phyloP scores from a whole-genome alignment of 2,113 vertebrate species.

The Ictalurus furcatus region DNA sequence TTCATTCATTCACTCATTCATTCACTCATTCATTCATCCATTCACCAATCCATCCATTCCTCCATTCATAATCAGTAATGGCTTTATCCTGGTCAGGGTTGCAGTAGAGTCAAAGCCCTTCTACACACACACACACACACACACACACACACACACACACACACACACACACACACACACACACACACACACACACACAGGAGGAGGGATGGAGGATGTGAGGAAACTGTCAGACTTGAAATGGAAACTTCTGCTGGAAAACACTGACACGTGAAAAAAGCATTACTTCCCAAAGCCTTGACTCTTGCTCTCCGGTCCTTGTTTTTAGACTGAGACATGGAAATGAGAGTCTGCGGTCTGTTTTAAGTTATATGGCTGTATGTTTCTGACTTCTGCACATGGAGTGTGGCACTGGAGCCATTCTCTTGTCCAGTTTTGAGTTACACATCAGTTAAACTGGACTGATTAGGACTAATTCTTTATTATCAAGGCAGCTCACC shows the following conservation, averaged over 20 bases:
- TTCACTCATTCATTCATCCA: background rate
- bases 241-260: conserved; percentile 31
- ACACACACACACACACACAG: background rate
- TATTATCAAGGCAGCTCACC: background rate
- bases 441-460: background rate
- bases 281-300: conserved; percentile 31
- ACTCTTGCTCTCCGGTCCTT: background rate
- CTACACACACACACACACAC: background rate
- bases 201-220: background rate
- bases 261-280: conserved; percentile 32
- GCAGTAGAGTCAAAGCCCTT: background rate
- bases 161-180: background rate
- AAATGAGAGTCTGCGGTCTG: conserved; percentile 26
- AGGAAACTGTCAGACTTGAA: conserved; percentile 13
- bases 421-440: background rate
- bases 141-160: background rate
- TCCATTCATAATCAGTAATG: too few relatives aligned
- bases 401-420: background rate
- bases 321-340: background rate
- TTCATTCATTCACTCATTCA: background rate
- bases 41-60: background rate
- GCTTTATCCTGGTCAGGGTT: background rate
- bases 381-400: conserved; percentile 5
- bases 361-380: background rate
- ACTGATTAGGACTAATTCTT: background rate